Evolutionary conservation across 1,140 invertebrate species (phyloP), one percentile per base, ranked within the genome.

Genomic region (Drosophila santomea): DNA sequence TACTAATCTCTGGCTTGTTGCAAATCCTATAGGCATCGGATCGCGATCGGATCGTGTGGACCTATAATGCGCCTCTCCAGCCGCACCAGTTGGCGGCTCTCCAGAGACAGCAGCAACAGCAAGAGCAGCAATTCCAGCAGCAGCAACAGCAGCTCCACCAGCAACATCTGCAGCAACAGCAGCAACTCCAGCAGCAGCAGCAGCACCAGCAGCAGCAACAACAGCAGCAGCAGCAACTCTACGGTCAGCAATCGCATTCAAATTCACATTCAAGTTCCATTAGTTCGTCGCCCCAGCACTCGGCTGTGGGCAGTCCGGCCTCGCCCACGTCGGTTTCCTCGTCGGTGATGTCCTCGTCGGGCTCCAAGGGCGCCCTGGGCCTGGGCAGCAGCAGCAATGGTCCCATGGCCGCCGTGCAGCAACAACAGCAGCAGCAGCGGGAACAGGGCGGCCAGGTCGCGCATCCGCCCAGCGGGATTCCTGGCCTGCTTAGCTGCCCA

Each of bases 311-410:
- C 92, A 94, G 93, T 92, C 96, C 95, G 17, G 95, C 95, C 44
- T 97, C 96, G 57, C 97, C 97, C 12, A 97, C 96, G 62, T 97
- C 96, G 23, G 96, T 96, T 67, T 97, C 96, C 66, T 97, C 96
- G 92, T 97, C 96, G 51, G 96, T 96, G 62, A 96, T 97, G 96
- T 97, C 96, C 55, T 95, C 95, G 61, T 95, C 95, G 80, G 94
- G 93, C 52, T 94, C 84, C 91, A 93, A 91, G 92, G 67, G 94
- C 93, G 93, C 91, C 43, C 71, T 80, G 43, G 75, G 55, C 51
- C 78, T 80, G 48, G 75, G 55, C 77, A 78, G 44, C 68, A 66
- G 28, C 58, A 74, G 57, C 76, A 84, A 57, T 45, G 75, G 61
- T 4, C 60, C 74, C 41, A 54, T 72, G 36, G 47, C 44, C 50